Evolutionary conservation across 2,888 invertebrate species (phyloP), one percentile per base, ranked within the genome.

Genomic region (Drosophila picticornis): DNA sequence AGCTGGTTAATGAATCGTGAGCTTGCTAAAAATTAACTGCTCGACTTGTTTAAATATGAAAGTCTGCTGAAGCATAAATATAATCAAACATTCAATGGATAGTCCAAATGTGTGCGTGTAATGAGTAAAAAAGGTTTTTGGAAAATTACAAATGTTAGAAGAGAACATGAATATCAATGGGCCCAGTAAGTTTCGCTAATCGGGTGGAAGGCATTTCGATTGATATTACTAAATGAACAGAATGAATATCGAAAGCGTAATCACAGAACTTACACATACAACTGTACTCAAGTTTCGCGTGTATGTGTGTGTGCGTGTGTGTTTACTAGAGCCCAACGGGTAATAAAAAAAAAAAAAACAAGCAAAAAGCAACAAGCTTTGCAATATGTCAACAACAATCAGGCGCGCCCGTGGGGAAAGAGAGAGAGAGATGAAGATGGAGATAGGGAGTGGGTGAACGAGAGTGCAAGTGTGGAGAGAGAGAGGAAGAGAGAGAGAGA

Each of bases 381-480:
- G 52, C 72, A 75, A 75, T 72, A 72, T 67, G 81, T 75, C 79
- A 72, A 79, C 72, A 75, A 34, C 34, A 32, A 55, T 50, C 50
- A 29, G 72, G 70, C 59, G 67, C 43, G 58, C 22, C 36, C 13
- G 40, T 68, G 25, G 38, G n/a, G 32, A 36, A 19, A 31, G 32
- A 36, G 19, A 38, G 34, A 52, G 38, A 50, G 27, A 19, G 10
- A 19, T 66, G 29, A 25, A n/a, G 52, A 32, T 31, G 10, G 19
- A 19, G 19, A 27, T 34, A 34, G n/a, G 25, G 29, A 40, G 38
- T 40, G 31, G 46, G 57, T 25, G 46, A 46, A 25, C 9, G 46
- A 46, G 46, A 46, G 46, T 46, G 46, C 16, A 46, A 46, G 46
- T 9, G 46, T 16, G 16, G 27, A 16, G 50, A 43, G 19, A 9